Conservation (phyloP, 35 echinoderm and acorn worm species). For the Acanthaster planci region DNA sequence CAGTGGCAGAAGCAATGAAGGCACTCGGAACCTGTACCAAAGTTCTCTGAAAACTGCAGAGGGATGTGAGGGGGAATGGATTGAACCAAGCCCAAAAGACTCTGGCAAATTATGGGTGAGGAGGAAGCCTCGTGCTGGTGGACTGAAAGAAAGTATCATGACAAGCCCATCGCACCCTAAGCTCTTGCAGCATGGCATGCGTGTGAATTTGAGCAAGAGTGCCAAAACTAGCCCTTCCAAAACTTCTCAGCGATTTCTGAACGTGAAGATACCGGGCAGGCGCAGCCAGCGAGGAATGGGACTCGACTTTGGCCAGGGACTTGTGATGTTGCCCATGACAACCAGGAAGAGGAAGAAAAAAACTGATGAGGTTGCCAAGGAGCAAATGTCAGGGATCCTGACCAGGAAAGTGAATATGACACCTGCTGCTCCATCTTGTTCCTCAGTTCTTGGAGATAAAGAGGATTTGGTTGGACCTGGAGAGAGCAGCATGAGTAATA, state of each 20-base stretch:
- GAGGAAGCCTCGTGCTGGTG: neutral
- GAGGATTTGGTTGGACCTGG: too few species aligned
- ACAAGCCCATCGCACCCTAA: neutral
- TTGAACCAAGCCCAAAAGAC: constrained; percentile 5
- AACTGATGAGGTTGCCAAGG: too few species aligned
- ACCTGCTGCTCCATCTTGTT: too few species aligned
- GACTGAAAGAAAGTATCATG: neutral
- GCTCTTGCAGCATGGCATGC: neutral
- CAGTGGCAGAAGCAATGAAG: neutral
- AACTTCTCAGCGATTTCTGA: neutral
- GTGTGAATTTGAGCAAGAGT: neutral
- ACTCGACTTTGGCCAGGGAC: constrained; percentile 8
- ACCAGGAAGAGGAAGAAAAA: neutral
- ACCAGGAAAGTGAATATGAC: too few species aligned
- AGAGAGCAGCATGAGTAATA: too few species aligned
- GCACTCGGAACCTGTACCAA: neutral
- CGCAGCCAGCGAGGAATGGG: constrained; percentile 2
- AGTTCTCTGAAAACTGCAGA: constrained; percentile 24
- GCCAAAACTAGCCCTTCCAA: neutral
- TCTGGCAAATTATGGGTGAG: neutral
- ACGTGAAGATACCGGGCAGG: neutral
- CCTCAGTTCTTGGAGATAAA: too few species aligned
- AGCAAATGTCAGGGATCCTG: too few species aligned
- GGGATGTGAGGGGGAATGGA: constrained; percentile 13
- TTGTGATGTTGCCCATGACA: neutral